phyloP scores from a whole-genome alignment of 1,140 invertebrate genomes.

The Drosophila quadrilineata region DNA sequence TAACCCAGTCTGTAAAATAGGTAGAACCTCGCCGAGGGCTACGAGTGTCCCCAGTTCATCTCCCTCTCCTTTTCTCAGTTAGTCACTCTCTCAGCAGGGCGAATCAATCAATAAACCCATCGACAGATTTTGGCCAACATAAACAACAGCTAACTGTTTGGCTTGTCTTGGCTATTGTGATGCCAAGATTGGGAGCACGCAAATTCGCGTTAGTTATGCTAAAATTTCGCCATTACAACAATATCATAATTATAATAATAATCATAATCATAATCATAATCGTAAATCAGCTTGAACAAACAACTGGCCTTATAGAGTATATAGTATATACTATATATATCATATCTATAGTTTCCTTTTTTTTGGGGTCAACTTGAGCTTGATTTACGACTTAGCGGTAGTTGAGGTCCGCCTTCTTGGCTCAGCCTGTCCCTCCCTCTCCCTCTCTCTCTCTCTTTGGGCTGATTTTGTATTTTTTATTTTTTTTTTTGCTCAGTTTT shows the following conservation, averaged over 20 bases:
- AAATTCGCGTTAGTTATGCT: slow-evolving; percentile 37
- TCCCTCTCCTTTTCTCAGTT: background rate
- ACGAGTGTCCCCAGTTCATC: slow-evolving; percentile 6
- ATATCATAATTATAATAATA: too few species aligned
- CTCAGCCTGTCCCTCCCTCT: background rate
- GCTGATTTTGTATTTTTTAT: background rate
- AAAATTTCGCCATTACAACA: slow-evolving; percentile 49
- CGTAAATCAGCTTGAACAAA: slow-evolving; percentile 23
- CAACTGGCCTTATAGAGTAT: too few species aligned
- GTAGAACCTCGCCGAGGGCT: slow-evolving; percentile 24
- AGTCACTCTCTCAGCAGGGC: slow-evolving; percentile 5
- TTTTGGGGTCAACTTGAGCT: slow-evolving; percentile 54
- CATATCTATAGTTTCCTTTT: too few species aligned
- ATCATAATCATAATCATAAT: too few species aligned
- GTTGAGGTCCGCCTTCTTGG: too few species aligned
- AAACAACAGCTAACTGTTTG: slow-evolving; percentile 12
- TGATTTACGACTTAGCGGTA: slow-evolving; percentile 58
- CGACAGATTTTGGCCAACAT: background rate
- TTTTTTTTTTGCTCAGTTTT: slow-evolving; percentile 35
- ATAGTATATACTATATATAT: too few species aligned
- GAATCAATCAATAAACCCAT: slow-evolving; percentile 33
- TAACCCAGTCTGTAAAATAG: slow-evolving; percentile 18
- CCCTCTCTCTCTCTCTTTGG: background rate
- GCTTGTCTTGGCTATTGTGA: slow-evolving; percentile 23
- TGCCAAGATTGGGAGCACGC: slow-evolving; percentile 37